Evolutionary conservation across 1,140 invertebrate species (phyloP).

Genomic region (Meteorus sp.): DNA sequence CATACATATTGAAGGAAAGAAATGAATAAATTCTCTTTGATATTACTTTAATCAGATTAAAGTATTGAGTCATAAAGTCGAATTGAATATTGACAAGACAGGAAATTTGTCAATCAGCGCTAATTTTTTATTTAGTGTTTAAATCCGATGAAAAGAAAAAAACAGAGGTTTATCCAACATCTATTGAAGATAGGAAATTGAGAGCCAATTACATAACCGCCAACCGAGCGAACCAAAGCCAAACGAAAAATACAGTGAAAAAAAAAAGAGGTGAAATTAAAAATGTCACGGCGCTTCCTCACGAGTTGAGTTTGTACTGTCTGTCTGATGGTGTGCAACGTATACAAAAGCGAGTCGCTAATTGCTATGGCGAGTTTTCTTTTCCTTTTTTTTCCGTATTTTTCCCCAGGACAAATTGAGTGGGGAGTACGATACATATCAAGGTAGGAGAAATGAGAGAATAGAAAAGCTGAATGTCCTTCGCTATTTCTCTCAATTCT

Average conservation of each 20-base stretch:
- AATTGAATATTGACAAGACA: too few species aligned
- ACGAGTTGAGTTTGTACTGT: constrained; percentile 4
- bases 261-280: constrained; percentile 7
- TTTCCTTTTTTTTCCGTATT: too few species aligned
- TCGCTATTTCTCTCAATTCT: not conserved
- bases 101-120: too few species aligned
- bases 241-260: not conserved
- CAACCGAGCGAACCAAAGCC: not conserved
- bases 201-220: too few species aligned
- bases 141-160: not conserved
- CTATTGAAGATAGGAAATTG: too few species aligned
- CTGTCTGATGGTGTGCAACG: not conserved
- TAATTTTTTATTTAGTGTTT: too few species aligned
- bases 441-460: too few species aligned
- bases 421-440: not conserved
- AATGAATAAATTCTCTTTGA: too few species aligned
- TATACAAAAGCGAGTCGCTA: constrained; percentile 11
- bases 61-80: too few species aligned
- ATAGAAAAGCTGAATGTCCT: not conserved
- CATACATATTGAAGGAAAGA: too few species aligned
- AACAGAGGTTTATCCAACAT: not conserved
- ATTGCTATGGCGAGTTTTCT: constrained; percentile 10
- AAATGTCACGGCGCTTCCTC: constrained; percentile 3
- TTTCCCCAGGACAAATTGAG: not conserved
- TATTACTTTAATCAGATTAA: too few species aligned